Conservation (phyloP, 2,113 vertebrate species). For the Hyperoodon ampullatus region DNA sequence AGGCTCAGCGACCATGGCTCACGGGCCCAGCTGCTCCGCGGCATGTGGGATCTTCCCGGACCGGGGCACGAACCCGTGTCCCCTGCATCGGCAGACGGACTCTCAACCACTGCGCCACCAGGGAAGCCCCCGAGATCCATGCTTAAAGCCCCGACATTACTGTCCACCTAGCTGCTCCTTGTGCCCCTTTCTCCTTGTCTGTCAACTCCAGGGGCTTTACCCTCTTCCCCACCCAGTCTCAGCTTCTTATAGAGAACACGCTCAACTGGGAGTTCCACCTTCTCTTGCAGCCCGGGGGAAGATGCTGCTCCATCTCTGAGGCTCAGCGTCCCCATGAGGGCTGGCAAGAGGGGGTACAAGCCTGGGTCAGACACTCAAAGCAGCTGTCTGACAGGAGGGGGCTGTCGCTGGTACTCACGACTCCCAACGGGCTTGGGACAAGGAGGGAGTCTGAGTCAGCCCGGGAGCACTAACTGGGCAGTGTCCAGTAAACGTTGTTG, state of each 20-base stretch:
- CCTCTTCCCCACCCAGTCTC: background rate
- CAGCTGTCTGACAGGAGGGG: background rate
- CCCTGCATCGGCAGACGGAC: no score
- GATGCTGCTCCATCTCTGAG: background rate
- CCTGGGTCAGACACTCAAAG: background rate
- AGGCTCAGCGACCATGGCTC: no score
- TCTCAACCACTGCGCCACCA: no score
- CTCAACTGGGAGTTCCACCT: background rate
- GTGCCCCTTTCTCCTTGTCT: background rate
- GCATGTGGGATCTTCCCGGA: no score
- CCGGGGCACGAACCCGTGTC: no score
- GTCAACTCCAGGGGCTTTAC: background rate
- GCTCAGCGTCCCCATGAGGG: background rate
- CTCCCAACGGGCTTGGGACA: fast-evolving
- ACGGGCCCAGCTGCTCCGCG: fast-evolving
- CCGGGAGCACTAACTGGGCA: background rate
- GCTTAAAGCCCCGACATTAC: background rate
- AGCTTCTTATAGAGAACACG: background rate
- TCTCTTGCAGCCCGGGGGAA: background rate
- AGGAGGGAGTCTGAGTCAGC: fast-evolving
- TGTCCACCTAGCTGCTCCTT: fast-evolving
- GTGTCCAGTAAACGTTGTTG: background rate
- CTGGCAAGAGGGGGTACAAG: background rate
- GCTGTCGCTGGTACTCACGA: background rate
- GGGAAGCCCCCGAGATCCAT: no score